A percentile compares a stretch with the other conserved stretches of the same genome.
phyloP scores from a whole-genome alignment of 30 jellyfish, hydroid and myxozoan genomes.

The Cassiopea andromeda region DNA sequence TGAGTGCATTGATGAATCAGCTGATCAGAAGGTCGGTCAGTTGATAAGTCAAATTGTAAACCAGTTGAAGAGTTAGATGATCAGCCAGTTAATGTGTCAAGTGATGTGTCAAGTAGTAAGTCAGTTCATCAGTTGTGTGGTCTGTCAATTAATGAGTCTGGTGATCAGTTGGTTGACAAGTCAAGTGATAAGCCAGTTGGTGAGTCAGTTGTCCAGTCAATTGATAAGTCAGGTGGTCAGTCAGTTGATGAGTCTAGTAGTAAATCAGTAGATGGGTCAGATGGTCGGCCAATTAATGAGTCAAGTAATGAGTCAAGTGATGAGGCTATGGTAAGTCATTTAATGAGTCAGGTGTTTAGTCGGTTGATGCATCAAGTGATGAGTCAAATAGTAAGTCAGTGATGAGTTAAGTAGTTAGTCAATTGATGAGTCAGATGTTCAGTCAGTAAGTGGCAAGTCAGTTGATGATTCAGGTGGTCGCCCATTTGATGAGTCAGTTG shows the following conservation, averaged over 20 bases:
- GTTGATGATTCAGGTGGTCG: neutral
- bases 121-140: neutral
- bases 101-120: neutral
- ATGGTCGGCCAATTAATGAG: neutral
- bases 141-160: neutral
- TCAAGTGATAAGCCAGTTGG: neutral
- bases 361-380: neutral
- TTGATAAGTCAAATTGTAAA: neutral
- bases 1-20: too few relatives aligned
- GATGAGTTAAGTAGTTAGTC: neutral
- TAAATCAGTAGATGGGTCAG: neutral
- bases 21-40: too few relatives aligned
- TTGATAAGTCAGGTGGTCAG: neutral
- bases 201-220: neutral
- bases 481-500: neutral
- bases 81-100: neutral
- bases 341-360: neutral
- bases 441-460: neutral
- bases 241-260: neutral
- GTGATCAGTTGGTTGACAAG: neutral
- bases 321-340: conserved; percentile 2
- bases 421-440: neutral
- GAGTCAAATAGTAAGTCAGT: neutral
- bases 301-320: neutral
- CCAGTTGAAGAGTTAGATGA: neutral